Evolutionary conservation across 2,797 vertebrate genomes (phyloP).

Genomic region (Fistularia tabacaria): DNA sequence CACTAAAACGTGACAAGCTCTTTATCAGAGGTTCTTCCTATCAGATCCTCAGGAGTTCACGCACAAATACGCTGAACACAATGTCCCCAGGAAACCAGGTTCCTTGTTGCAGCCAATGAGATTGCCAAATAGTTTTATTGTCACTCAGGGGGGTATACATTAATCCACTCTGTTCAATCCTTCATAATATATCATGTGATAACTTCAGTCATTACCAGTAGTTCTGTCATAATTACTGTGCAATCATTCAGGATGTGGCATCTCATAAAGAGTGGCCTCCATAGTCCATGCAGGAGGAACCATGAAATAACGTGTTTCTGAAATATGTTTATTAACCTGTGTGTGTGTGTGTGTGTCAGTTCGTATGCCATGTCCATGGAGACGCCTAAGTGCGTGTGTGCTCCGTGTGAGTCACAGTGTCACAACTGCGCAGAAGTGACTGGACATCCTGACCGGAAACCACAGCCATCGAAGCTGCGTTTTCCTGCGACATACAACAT

Average conservation of each 20-base stretch:
- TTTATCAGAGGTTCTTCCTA: slow-evolving; percentile 64
- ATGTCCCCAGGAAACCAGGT: slow-evolving; percentile 51
- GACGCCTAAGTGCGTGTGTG: slow-evolving; percentile 46
- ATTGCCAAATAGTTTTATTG: slow-evolving; percentile 61
- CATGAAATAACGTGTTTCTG: neutral
- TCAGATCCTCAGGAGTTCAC: slow-evolving; percentile 55
- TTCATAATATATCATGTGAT: slow-evolving; percentile 65
- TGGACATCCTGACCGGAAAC: slow-evolving; percentile 79
- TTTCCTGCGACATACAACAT: slow-evolving; percentile 71
- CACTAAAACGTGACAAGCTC: slow-evolving; percentile 65
- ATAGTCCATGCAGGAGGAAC: neutral
- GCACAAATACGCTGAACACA: slow-evolving; percentile 58
- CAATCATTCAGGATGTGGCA: slow-evolving; percentile 42
- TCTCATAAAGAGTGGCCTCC: slow-evolving; percentile 2
- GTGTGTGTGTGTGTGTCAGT: slow-evolving; percentile 15
- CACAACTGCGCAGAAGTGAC: slow-evolving; percentile 70
- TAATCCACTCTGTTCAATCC: slow-evolving; percentile 59
- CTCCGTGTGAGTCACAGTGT: slow-evolving; percentile 70
- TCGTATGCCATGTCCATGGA: slow-evolving; percentile 44
- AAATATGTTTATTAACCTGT: slow-evolving; percentile 21
- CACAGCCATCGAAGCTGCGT: slow-evolving; percentile 63
- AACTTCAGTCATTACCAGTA: slow-evolving; percentile 64
- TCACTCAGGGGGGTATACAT: slow-evolving; percentile 64
- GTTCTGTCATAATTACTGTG: slow-evolving; percentile 56
- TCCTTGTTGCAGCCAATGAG: slow-evolving; percentile 58